Percentiles rank a stretch among this genome's conserved stretches.
Conservation (phyloP, 2,113 vertebrate genomes). For the Cacatua alba region DNA sequence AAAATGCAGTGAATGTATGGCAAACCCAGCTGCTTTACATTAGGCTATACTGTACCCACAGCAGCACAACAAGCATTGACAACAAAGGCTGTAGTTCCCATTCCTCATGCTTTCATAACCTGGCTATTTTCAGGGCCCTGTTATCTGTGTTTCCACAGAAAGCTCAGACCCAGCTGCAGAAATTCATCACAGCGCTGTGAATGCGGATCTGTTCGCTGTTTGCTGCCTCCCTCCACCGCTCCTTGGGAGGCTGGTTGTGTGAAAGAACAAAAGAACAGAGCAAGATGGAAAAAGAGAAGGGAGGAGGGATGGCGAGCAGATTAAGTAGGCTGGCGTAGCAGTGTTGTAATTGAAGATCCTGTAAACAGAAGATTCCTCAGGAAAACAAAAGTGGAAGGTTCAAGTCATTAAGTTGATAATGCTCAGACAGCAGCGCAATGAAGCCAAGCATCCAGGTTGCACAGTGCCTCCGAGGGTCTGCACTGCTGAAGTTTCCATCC, state of each 20-base stretch:
- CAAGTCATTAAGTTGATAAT: background rate
- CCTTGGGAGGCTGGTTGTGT: constrained; percentile 16
- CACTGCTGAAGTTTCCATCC: background rate
- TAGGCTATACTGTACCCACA: background rate
- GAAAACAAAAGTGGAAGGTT: background rate
- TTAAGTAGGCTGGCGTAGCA: background rate
- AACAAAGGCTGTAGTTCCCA: background rate
- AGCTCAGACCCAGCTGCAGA: constrained; percentile 51
- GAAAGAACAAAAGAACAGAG: constrained; percentile 35
- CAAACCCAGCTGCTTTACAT: background rate
- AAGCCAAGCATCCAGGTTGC: background rate
- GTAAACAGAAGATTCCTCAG: background rate
- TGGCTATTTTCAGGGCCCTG: constrained; percentile 28
- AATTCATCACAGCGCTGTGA: constrained; percentile 48
- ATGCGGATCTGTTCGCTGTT: background rate
- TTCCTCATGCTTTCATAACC: constrained; percentile 35
- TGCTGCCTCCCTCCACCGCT: background rate
- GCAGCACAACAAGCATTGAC: background rate
- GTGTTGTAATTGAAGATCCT: background rate
- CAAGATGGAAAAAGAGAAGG: constrained; percentile 7
- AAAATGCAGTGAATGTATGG: background rate
- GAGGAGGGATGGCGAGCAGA: background rate
- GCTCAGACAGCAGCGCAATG: background rate
- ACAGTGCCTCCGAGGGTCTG: accelerated
- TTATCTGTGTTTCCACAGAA: constrained; percentile 11